phyloP scores from a whole-genome alignment of 2,797 vertebrate genomes.

The Molothrus aeneus region DNA sequence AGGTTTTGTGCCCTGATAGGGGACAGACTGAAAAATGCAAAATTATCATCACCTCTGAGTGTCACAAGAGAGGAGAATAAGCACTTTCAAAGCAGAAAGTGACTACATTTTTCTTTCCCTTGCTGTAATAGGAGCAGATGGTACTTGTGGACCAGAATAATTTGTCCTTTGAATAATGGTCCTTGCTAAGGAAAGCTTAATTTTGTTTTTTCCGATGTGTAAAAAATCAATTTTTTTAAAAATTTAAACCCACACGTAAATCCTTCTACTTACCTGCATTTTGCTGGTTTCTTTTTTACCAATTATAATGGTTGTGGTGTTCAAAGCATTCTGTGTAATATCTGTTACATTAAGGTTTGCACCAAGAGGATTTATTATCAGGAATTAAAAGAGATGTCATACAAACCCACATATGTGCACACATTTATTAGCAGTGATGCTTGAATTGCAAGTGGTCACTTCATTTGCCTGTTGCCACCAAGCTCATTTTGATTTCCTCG shows the following conservation, averaged over 20 bases:
- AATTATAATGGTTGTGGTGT: not conserved
- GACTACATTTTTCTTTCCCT: not conserved
- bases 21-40: not conserved
- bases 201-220: not conserved
- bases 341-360: not conserved
- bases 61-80: not conserved
- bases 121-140: not conserved
- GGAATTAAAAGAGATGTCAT: not conserved
- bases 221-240: not conserved
- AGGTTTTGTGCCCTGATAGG: not conserved
- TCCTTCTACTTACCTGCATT: not conserved
- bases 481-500: not conserved
- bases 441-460: not conserved
- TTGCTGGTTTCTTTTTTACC: not conserved
- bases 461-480: not conserved
- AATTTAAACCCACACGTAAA: not conserved
- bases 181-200: not conserved
- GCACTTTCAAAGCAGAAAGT: not conserved
- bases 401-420: accelerated
- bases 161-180: not conserved
- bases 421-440: not conserved
- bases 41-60: not conserved
- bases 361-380: not conserved
- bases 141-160: not conserved
- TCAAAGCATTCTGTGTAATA: not conserved